These are phyloP conservation scores for Cyprinella venusta DNA, from an alignment of 2,797 vertebrate genomes.

Conservation along the genomic window DNA sequence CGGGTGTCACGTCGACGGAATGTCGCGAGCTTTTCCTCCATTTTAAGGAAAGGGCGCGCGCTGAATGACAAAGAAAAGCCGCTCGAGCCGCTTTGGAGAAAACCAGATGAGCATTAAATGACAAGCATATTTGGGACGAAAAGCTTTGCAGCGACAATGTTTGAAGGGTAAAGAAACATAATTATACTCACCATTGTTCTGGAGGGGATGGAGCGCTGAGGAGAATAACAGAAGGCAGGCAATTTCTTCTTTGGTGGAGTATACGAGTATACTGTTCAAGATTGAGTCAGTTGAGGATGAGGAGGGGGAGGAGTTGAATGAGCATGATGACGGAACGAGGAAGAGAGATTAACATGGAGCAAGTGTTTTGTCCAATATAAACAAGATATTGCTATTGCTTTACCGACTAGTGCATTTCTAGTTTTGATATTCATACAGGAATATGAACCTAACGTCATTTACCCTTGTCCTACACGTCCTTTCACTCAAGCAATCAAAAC, in stretches of 20 bases:
- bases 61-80: constrained; percentile 14
- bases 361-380: neutral
- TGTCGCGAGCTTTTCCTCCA: constrained; percentile 33
- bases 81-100: neutral
- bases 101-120: neutral
- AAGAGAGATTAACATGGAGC: constrained; percentile 4
- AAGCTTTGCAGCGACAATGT: neutral
- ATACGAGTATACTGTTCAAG: neutral
- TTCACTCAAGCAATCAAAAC: neutral
- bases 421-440: neutral
- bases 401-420: neutral
- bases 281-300: constrained; percentile 24
- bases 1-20: neutral
- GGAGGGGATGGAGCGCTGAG: neutral
- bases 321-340: constrained; percentile 5
- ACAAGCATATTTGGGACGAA: neutral
- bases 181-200: constrained; percentile 50
- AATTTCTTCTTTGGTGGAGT: neutral
- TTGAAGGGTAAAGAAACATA: neutral
- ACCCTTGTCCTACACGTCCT: neutral
- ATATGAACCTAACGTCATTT: neutral
- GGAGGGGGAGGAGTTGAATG: neutral
- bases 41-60: constrained; percentile 32
- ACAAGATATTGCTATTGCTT: neutral
- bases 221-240: neutral